Evolutionary conservation across 2,797 vertebrate species (phyloP), one percentile per base, ranked within the genome.

Genomic region (Amniataba percoides): DNA sequence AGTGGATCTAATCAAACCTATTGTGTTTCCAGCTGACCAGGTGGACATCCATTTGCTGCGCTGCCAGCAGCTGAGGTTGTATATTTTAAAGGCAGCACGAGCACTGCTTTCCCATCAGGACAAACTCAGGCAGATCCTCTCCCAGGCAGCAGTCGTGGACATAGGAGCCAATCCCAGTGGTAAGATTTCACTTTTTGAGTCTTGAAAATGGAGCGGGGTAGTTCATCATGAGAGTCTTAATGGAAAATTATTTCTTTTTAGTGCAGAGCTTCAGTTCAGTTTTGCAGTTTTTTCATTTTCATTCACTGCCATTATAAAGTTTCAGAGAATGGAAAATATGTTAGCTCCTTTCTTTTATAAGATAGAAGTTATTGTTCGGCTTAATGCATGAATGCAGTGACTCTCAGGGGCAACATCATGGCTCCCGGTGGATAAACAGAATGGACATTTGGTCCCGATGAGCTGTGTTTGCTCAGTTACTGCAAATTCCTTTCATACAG

Each of bases 41-140:
- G 98, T 99, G 84, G 98, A 99, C 87, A 87, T 99, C 84, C 96
- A 97, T 80, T 90, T 98, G 46, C 92, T 99, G 69, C 94, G 98
- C 48, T 97, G 97, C 84, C 98, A 99, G 92, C 98, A 99, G 87
- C 91, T 99, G 49, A 96, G 97, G 80, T 93, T 99, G 7, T 99
- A 99, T 78, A 96, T 99, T 66, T 83, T 99, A 71, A 99, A 99
- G 93, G 98, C 98, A 15, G 96, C 95, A 0, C 95, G 98, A n/a
- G 97, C 98, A 6, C 93, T 99, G 69, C 96, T 99, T 10, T 96
- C 96, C 73, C 97, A 99, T 86, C 98, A 99, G 87, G 98, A 99
- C 88, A 97, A 97, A 71, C 95, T 99, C 36, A 89, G 98, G 58
- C 98, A 99, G 91, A 99, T 99, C 76, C 95, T 99, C 60, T 99